Evolutionary conservation across 2,888 invertebrate species (phyloP), one percentile per base, ranked within the genome.

Genomic region (Lithosia quadra): DNA sequence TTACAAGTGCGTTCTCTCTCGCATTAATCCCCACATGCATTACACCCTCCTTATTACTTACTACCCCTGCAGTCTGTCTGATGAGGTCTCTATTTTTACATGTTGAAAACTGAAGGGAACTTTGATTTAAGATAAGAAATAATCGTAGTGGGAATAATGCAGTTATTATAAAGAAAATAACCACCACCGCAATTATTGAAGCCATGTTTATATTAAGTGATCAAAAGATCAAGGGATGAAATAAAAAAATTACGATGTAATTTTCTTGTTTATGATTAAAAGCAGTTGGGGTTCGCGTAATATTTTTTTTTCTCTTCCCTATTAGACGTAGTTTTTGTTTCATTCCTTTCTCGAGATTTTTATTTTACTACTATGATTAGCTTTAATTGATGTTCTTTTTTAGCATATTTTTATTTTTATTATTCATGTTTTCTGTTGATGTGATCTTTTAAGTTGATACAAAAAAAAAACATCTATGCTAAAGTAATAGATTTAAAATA

Each of bases 51-150:
- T 69, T 73, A 77, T 80, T 78, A 79, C 75, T 79, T 79, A 75
- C 77, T 76, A 81, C 83, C 84, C 84, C 74, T 73, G 73, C 71
- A 76, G 82, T 80, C 80, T 70, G 82, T 71, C 81, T 84, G 84
- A 86, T 79, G 86, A 81, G 81, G 84, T 80, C 79, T 80, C 75
- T 71, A 75, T 72, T 73, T 72, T 75, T 71, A 71, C 74, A 72
- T 71, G 64, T 65, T 63, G 69, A 66, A 75, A 43, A 28, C 39
- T 39, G 10, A 63, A 53, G 63, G 53, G 58, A 24, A 15, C 58
- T 58, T 58, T 58, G 63, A 67, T 67, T 67, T 34, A 13, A 49
- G 62, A 58, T 67, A 43, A 59, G 9, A 53, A 67, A 61, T 55
- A 55, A 63, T 58, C 10, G 34, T 43, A 28, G 18, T 28, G 49